Percentiles rank a stretch among this genome's conserved stretches.
Evolutionary conservation across 2,888 invertebrate genomes (phyloP).

Genomic region (Salticus scenicus): DNA sequence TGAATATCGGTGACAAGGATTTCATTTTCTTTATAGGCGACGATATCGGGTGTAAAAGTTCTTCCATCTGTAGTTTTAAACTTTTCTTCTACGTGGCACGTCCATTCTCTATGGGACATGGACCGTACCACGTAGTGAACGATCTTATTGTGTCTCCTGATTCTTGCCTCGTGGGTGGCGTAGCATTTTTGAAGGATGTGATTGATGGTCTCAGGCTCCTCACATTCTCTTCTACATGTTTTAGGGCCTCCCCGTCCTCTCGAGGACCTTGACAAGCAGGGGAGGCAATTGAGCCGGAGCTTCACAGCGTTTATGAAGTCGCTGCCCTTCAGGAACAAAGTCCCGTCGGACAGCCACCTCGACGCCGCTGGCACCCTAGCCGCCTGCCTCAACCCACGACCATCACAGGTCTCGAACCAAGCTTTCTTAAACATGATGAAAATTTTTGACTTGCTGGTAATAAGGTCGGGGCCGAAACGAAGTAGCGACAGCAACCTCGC

Average conservation of each 20-base stretch:
- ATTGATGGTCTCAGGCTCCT: background rate
- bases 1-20: background rate
- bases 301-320: background rate
- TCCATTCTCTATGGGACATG: background rate
- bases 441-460: background rate
- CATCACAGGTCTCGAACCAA: background rate
- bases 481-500: background rate
- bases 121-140: background rate
- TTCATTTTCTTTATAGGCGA: background rate
- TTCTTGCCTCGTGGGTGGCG: background rate
- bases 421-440: too few relatives aligned
- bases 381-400: background rate
- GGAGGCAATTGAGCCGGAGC: background rate
- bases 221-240: background rate
- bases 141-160: background rate
- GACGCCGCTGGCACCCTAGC: background rate
- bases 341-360: background rate
- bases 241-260: background rate
- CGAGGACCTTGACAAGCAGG: background rate
- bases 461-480: background rate
- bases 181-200: conserved; percentile 16
- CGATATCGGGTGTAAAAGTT: background rate
- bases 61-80: background rate
- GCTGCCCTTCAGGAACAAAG: background rate
- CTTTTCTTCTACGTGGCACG: too few relatives aligned